phyloP scores from a whole-genome alignment of 2,888 invertebrate species.

The Noctua pronuba region DNA sequence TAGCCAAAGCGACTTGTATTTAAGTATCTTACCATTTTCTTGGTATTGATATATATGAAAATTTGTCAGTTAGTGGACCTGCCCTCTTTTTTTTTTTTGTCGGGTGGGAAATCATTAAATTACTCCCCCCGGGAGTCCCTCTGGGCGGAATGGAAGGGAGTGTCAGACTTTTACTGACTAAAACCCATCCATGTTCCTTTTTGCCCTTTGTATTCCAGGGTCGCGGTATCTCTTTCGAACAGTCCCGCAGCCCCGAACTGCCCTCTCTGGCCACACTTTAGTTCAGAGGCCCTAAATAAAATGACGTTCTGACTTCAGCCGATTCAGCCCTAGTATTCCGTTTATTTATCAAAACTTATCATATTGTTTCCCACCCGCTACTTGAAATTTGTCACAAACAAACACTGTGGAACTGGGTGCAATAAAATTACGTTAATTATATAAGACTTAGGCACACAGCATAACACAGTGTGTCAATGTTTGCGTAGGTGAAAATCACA shows the following conservation, averaged over 20 bases:
- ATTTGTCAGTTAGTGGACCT: no score
- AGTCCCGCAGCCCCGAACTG: no score
- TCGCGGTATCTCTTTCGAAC: no score
- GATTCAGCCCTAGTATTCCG: background rate
- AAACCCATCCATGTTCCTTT: no score
- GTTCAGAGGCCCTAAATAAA: background rate
- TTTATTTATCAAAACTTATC: conserved; percentile 31
- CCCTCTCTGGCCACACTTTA: background rate
- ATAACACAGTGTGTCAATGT: conserved; percentile 54
- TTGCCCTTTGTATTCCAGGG: no score
- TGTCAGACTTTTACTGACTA: no score
- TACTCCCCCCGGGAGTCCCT: no score
- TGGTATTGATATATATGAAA: no score
- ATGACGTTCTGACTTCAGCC: no score
- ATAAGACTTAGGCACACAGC: conserved; percentile 40
- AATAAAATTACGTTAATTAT: conserved; percentile 52
- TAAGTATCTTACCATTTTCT: background rate
- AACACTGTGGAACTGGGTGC: conserved; percentile 32
- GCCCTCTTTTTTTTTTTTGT: no score
- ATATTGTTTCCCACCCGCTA: conserved; percentile 25
- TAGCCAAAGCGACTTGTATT: background rate
- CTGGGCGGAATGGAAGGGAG: no score
- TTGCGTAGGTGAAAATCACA: conserved; percentile 62
- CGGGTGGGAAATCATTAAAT: no score
- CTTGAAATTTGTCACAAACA: conserved; percentile 35